These are phyloP conservation scores for Okamejei kenojei DNA, from an alignment of 2,797 vertebrate genomes.

Conservation along the genomic window DNA sequence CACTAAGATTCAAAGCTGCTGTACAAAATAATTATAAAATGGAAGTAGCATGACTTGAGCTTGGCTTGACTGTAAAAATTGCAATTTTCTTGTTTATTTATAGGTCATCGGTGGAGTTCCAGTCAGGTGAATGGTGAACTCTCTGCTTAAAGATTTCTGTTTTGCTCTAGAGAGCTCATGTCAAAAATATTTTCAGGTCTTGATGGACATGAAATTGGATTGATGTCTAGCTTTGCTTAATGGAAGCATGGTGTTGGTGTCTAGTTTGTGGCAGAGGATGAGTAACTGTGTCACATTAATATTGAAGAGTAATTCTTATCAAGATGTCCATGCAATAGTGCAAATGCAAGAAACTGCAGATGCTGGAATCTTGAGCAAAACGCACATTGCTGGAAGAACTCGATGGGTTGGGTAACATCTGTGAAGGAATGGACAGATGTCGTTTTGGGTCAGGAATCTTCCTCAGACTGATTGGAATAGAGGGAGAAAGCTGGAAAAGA, in stretches of 20 bases:
- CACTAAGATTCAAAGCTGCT: not conserved
- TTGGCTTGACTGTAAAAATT: not conserved
- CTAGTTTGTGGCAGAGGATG: not conserved
- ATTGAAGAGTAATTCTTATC: not conserved
- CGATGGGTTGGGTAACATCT: too few species aligned
- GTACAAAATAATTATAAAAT: not conserved
- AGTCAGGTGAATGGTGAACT: not conserved
- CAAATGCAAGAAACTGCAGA: too few species aligned
- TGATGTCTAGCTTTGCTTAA: conserved; percentile 1
- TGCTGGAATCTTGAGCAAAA: too few species aligned
- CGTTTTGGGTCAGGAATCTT: too few species aligned
- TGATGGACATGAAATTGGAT: not conserved
- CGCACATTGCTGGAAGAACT: too few species aligned
- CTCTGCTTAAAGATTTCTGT: not conserved
- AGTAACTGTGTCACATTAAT: too few species aligned
- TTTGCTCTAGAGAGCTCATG: not conserved
- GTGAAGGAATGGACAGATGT: too few species aligned
- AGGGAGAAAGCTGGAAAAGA: too few species aligned
- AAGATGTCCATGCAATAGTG: too few species aligned
- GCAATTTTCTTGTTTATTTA: not conserved
- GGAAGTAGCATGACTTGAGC: not conserved
- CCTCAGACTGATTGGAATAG: too few species aligned
- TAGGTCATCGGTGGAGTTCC: not conserved
- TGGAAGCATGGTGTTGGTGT: not conserved
- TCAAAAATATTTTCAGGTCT: not conserved